Conservation (phyloP, 2,113 vertebrate species). For the Clupea harengus region DNA sequence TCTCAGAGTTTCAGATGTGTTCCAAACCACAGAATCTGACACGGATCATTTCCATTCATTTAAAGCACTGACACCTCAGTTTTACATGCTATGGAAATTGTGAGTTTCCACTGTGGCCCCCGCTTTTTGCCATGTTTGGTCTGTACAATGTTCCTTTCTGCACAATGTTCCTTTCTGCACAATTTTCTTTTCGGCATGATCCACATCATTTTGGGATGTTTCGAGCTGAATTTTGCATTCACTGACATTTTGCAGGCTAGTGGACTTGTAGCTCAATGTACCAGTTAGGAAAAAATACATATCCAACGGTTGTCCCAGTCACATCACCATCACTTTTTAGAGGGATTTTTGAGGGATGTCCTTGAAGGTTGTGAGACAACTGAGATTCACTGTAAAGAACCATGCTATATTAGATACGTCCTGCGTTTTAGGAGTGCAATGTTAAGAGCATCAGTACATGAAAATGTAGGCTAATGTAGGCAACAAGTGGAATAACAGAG, state of each 20-base stretch:
- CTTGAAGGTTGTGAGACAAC: too few species aligned
- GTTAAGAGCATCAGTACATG: too few species aligned
- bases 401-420: too few species aligned
- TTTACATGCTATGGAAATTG: constrained; percentile 34
- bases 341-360: too few species aligned
- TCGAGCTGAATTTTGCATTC: not conserved
- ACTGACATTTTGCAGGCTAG: not conserved
- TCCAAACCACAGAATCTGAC: not conserved
- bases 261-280: not conserved
- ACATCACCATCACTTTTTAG: too few species aligned
- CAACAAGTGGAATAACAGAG: too few species aligned
- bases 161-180: not conserved
- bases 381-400: too few species aligned
- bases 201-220: not conserved
- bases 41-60: constrained; percentile 56
- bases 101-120: not conserved
- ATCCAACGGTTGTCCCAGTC: not conserved
- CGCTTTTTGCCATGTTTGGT: not conserved
- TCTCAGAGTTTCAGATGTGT: constrained; percentile 28
- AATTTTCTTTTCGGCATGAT: not conserved
- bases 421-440: too few species aligned
- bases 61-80: constrained; percentile 47
- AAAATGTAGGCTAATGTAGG: too few species aligned
- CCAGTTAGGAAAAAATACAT: not conserved
- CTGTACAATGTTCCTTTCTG: not conserved